Percentiles rank a stretch among this genome's conserved stretches.
Conservation (phyloP, 2,797 vertebrate species). For the Sebastes matsubarae region DNA sequence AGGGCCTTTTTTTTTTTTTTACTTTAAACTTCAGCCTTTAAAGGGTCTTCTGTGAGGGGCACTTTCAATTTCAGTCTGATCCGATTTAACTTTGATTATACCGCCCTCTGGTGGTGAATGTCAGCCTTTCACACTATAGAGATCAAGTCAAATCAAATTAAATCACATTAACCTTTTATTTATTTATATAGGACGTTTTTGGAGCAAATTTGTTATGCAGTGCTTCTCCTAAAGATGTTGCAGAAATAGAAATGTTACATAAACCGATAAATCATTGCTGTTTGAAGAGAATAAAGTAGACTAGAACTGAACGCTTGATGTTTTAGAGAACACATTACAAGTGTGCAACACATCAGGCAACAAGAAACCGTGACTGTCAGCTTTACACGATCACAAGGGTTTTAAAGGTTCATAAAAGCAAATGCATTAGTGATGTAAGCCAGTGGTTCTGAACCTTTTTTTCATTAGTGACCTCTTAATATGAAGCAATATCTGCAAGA, state of each 20-base stretch:
- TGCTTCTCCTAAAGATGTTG: background rate
- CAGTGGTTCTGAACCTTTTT: background rate
- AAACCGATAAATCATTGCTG: background rate
- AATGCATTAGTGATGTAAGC: background rate
- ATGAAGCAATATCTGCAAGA: background rate
- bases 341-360: background rate
- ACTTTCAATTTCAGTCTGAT: background rate
- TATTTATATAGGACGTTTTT: background rate
- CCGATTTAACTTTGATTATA: background rate
- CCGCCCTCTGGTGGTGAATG: slow-evolving; percentile 45
- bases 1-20: background rate
- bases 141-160: background rate
- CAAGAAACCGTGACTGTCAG: background rate
- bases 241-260: background rate
- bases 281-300: background rate
- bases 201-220: background rate
- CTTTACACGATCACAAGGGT: background rate
- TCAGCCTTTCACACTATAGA: background rate
- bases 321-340: background rate
- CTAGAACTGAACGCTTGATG: background rate
- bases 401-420: background rate
- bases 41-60: background rate
- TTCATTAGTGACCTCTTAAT: background rate
- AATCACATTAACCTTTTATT: background rate
- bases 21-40: background rate